Evolutionary conservation across 2,888 invertebrate genomes (phyloP), one percentile per base, ranked within the genome.

Genomic region (Drosophila anomelani): DNA sequence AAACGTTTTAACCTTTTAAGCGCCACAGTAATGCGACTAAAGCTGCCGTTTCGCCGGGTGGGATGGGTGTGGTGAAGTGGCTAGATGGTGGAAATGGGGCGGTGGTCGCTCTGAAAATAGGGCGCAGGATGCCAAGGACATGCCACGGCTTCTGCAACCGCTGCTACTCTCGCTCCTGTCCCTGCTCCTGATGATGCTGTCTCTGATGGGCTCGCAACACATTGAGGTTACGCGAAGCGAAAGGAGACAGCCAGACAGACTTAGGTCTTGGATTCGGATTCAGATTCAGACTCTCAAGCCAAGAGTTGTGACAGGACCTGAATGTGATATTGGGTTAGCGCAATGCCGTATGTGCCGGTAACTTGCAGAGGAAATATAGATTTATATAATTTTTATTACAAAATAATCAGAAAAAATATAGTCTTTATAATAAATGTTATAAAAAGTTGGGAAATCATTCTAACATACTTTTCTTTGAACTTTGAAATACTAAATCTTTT

Each of bases 1-100:
- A 73, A 85, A 72, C 73, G 77, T 75, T 85, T 85, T 87, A 84
- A 85, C 85, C 85, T 87, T 87, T 84, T 84, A 81, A 86, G 82
- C 87, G 75, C 66, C 81, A 75, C 69, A 77, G 87, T 84, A 87
- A 84, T 84, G 80, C 87, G 85, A 77, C 82, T 66, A 82, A 79
- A 87, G 82, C 86, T 78, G 61, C 71, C 73, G 66, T 67, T 73
- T 64, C 51, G 39, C 51, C 20, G 41, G 10, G 20, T 12, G 41
- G 39, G 8, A 29, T 49, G 58, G 12, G 17, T 5, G 10, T 13
- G 34, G 34, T 36, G 51, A 20, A 38, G 36, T 36, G 34, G 51
- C 34, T 34, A 15, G 17, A 15, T 53, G 51, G 41, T n/a, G 15
- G 13, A 47, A 49, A 41, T 53, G 32, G 55, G 23, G 44, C 38